Evolutionary conservation across 2,113 vertebrate genomes (phyloP), one percentile per base, ranked within the genome.

Genomic region (Coptodon bakossiorum): DNA sequence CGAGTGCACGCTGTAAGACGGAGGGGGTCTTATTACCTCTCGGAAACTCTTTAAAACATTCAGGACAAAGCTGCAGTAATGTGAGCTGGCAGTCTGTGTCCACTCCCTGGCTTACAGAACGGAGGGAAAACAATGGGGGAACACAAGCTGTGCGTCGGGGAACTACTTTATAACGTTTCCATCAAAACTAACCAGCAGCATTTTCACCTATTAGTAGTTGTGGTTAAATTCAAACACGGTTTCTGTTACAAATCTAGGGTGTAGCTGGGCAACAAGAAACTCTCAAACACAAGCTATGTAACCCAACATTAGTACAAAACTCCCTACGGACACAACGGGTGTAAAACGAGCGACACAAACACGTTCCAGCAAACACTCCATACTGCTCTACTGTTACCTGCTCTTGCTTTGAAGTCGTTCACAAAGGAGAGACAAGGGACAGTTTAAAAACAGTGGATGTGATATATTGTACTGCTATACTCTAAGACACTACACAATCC

Each of bases 1-100:
- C 5, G 11, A 31, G 54, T 78, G 81, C 68, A 71, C 31, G 31
- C 54, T 54, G 80, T 85, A 81, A 93, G 73, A 17, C 84, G 61
- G 80, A 6, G 22, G 52, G 89, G 31, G 56, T 96, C 95, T 50
- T 80, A 93, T 96, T 95, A 94, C 95, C 61, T 54, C 71, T 89
- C n/a, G 94, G 96, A 96, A 96, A 96, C 88, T 92, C 91, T 93
- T 88, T 96, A 94, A 96, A 96, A 96, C 92, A 97, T 97, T 96
- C 87, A 96, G 88, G 83, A 84, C 82, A 34, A 66, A 48, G 57
- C 85, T 63, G 19, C 59, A n/a, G 96, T 89, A 93, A 95, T 29
- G 52, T 68, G 91, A 96, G 94, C 92, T 80, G 34, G 36, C 83
- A 88, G 76, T 8, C 63, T 43, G 71, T 54, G 45, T 84, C 83